A percentile compares a stretch with the other conserved stretches of the same genome.
Conservation (phyloP, 1,140 invertebrate species). For the Daktulosphaira vitifoliae region DNA sequence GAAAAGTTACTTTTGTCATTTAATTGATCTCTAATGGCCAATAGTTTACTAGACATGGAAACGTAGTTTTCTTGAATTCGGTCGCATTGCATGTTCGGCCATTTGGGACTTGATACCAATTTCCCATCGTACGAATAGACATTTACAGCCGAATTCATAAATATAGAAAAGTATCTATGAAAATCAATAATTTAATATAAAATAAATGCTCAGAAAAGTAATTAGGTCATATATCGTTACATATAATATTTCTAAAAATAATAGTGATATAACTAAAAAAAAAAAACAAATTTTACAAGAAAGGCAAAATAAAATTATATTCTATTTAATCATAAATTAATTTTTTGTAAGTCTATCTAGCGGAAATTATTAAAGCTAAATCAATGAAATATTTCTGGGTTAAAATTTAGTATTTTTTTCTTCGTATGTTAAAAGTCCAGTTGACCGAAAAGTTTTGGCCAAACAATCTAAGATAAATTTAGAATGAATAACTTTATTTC, state of each 20-base stretch:
- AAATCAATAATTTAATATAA: slow-evolving; percentile 16
- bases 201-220: slow-evolving; percentile 12
- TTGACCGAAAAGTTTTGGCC: no score
- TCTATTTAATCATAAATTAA: no score
- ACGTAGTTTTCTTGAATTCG: slow-evolving; percentile 54
- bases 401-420: no score
- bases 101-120: slow-evolving; percentile 65
- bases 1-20: slow-evolving; percentile 66
- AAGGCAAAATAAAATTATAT: no score
- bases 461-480: no score
- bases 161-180: slow-evolving; percentile 71
- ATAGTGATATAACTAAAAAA: background rate
- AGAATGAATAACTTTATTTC: no score
- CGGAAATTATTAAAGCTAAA: no score
- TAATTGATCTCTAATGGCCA: slow-evolving; percentile 71
- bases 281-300: no score
- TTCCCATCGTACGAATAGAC: slow-evolving; percentile 85
- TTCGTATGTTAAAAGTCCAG: no score
- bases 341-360: no score
- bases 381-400: no score
- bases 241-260: slow-evolving; percentile 5
- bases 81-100: slow-evolving; percentile 60
- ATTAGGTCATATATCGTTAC: background rate
- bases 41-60: slow-evolving; percentile 69
- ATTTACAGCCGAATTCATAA: slow-evolving; percentile 65